A percentile compares a stretch with the other conserved stretches of the same genome.
phyloP scores from a whole-genome alignment of 2,888 invertebrate genomes.

The Hydropsyche betteni region DNA sequence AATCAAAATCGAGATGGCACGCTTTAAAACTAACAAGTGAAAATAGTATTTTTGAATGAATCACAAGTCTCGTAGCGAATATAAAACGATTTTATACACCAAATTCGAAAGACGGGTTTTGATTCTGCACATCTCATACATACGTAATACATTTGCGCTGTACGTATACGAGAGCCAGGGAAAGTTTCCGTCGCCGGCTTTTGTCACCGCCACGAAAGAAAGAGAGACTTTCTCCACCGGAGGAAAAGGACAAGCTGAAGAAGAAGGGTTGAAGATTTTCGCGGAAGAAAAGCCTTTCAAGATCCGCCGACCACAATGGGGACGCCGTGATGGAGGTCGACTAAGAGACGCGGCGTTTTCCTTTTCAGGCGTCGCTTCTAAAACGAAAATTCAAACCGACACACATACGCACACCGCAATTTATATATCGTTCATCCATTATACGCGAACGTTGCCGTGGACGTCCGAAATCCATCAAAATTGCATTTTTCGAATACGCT shows the following conservation, averaged over 20 bases:
- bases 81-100: no score
- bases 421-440: neutral
- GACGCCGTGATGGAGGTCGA: slow-evolving; percentile 33
- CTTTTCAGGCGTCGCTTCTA: slow-evolving; percentile 19
- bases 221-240: slow-evolving; percentile 12
- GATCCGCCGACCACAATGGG: slow-evolving; percentile 30
- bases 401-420: no score
- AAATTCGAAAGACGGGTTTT: no score
- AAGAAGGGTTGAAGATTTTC: slow-evolving; percentile 36
- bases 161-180: neutral
- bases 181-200: slow-evolving; percentile 24
- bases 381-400: slow-evolving; percentile 11
- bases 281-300: slow-evolving; percentile 22
- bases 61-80: no score
- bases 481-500: neutral
- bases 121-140: no score
- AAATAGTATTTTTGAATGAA: no score
- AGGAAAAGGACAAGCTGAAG: no score
- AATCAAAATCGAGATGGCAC: no score
- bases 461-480: neutral
- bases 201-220: neutral
- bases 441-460: neutral
- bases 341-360: slow-evolving; percentile 31
- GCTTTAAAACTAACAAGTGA: no score
- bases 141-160: no score